Evolutionary conservation across 2,113 vertebrate genomes (phyloP), one percentile per base, ranked within the genome.

Genomic region (Peromyscus californicus): DNA sequence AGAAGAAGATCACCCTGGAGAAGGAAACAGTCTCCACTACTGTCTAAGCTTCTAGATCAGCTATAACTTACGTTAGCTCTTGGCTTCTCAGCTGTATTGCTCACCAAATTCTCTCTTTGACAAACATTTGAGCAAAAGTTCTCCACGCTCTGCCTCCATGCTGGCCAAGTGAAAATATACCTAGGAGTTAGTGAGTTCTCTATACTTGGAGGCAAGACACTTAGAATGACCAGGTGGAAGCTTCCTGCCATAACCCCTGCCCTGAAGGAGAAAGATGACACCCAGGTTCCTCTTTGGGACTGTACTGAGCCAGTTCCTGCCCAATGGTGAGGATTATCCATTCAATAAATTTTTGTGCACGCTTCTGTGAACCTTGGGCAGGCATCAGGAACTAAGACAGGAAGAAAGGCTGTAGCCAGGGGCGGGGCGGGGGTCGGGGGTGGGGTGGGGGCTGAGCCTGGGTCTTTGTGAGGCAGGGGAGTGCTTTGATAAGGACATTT

Each of bases 81-180:
- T n/a, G 57, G 6, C 17, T 67, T 59, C 82, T 88, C 54, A 51
- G 76, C 78, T 86, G 29, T 36, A 67, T 12, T 3, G 13, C 39
- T 72, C 91, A 80, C n/a, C 45, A 51, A 31, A 15, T 51, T 75
- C 7, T 42, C 67, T 39, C 51, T 91, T 70, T 89, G 16, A 36
- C 26, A 33, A 93, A 90, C 48, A 26, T 79, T 36, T 80, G 70
- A 89, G 29, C 87, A 85, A 94, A 90, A 51, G 42, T 85, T 57
- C 51, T 59, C 59, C 45, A 61, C 8, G 5, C n/a, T 84, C 69
- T 54, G 11, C 24, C 36, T 36, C 36, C 54, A 54, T 39, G 29
- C 67, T 75, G 19, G 65, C 12, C 70, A 91, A 42, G 51, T 19
- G 72, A 48, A 91, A 89, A 42, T 45, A 59, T 29, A 84, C 45